Evolutionary conservation across 2,797 vertebrate species (phyloP).

Genomic region (Hypotaenidia philippensis): DNA sequence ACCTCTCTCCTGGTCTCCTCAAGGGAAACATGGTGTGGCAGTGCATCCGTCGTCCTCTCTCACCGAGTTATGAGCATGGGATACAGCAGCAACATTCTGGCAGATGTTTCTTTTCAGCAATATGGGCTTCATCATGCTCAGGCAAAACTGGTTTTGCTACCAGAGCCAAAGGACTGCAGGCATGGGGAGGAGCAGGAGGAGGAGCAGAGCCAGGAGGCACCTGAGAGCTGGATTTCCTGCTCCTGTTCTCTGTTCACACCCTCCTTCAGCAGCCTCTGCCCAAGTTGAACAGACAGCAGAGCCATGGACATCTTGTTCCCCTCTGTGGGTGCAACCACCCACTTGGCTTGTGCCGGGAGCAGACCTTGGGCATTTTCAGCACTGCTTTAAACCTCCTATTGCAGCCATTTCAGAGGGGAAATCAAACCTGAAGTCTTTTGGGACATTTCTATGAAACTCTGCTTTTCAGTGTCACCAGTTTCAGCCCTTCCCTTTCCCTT

Average conservation of each 20-base stretch:
- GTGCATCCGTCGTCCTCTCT: not conserved
- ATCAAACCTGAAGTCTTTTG: not conserved
- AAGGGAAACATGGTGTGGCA: not conserved
- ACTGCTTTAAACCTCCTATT: not conserved
- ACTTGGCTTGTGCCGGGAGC: conserved; percentile 13
- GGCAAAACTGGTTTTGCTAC: conserved; percentile 26
- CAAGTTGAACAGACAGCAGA: conserved; percentile 21
- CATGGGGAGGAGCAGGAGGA: conserved; percentile 58
- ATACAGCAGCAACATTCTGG: not conserved
- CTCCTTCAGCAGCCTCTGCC: conserved; percentile 3
- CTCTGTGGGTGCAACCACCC: not conserved
- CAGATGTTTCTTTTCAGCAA: not conserved
- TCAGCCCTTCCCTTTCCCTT: not conserved
- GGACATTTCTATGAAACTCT: not conserved
- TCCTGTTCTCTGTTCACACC: not conserved
- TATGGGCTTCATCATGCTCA: not conserved
- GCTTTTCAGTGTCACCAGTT: not conserved
- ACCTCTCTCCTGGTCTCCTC: not conserved
- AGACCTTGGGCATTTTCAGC: not conserved
- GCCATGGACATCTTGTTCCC: conserved; percentile 9
- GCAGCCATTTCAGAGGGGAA: not conserved
- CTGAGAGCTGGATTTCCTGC: conserved; percentile 14
- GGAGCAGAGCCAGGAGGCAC: conserved; percentile 44
- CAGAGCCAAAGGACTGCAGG: conserved; percentile 53
- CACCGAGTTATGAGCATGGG: accelerated